Evolutionary conservation across 2,888 invertebrate species (phyloP), one percentile per base, ranked within the genome.

Genomic region (Mesopsocus fuscifrons): DNA sequence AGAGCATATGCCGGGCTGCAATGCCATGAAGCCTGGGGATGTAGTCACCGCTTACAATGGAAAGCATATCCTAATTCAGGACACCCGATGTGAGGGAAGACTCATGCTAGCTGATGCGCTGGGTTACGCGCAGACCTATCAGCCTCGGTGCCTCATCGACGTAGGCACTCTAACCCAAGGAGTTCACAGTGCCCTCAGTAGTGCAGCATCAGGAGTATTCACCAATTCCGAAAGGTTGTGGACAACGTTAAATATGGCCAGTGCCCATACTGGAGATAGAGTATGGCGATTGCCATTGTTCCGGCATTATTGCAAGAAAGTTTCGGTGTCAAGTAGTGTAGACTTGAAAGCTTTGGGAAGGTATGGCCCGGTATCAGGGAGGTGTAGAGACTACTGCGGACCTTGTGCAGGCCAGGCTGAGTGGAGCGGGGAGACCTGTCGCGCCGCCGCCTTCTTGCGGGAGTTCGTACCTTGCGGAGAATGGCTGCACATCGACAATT

Each of bases 221-320:
- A 72, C 77, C n/a, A 83, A 78, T 52, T 75, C 74, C 0, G 72
- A 74, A 41, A 67, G 70, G 8, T 56, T 82, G 11, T 84, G 73
- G 71, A 63, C 72, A 46, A 67, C 69, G 48, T 62, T 82, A 51
- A 68, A 76, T 50, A 62, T 71, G 48, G 81, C 84, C 5, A 75
- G 80, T 40, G 64, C 68, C 52, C 67, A 70, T 46, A 77, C 81
- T 0, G 87, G 85, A 0, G 87, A 87, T 56, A 62, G 85, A 18
- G 69, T 87, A 1, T 87, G 87, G 85, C 65, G 83, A 41, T 74
- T 87, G 69, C 87, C 87, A 0, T 58, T 87, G 17, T 83, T 78
- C 71, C 66, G 72, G 41, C 74, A 74, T 55, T 85, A 77, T 57
- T 70, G 64, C 41, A 66, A 65, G 46, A 67, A 70, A 43, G 62